These are phyloP conservation scores for Furcula furcula DNA, from an alignment of 2,888 invertebrate genomes.

Conservation along the genomic window DNA sequence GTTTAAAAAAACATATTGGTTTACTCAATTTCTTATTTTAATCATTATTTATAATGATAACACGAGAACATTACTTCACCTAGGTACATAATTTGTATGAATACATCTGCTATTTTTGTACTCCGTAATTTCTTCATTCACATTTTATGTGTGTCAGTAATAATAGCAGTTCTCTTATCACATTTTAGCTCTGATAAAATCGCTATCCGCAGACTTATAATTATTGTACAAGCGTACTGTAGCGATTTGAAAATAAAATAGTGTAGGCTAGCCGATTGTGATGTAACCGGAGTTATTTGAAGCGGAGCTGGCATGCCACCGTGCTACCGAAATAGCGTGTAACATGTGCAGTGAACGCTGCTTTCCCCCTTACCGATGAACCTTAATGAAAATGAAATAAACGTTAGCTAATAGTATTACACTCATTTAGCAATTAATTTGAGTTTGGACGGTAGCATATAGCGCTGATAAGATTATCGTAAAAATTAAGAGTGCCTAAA, in stretches of 20 bases:
- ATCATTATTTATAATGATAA: no score
- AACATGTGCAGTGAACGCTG: constrained; percentile 14
- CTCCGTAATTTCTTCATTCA: not conserved
- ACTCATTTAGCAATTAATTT: no score
- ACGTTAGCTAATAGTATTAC: no score
- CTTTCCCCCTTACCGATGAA: constrained; percentile 16
- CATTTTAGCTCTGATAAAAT: not conserved
- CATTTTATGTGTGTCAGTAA: not conserved
- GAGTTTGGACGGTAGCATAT: no score
- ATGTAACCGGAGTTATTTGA: constrained; percentile 51
- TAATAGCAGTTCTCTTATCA: not conserved
- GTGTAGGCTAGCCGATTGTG: constrained; percentile 28
- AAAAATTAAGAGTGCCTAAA: no score
- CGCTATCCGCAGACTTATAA: not conserved
- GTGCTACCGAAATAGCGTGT: constrained; percentile 36
- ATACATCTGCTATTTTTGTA: no score
- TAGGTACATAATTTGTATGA: no score
- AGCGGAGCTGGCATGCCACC: constrained; percentile 32
- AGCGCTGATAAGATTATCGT: no score
- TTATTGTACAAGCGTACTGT: not conserved
- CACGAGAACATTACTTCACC: no score
- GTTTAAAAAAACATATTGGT: no score
- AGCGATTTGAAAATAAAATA: constrained; percentile 32
- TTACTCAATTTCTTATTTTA: no score
- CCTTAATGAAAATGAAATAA: no score